Conservation (phyloP, 2,888 invertebrate genomes). For the Callinectes sapidus region DNA sequence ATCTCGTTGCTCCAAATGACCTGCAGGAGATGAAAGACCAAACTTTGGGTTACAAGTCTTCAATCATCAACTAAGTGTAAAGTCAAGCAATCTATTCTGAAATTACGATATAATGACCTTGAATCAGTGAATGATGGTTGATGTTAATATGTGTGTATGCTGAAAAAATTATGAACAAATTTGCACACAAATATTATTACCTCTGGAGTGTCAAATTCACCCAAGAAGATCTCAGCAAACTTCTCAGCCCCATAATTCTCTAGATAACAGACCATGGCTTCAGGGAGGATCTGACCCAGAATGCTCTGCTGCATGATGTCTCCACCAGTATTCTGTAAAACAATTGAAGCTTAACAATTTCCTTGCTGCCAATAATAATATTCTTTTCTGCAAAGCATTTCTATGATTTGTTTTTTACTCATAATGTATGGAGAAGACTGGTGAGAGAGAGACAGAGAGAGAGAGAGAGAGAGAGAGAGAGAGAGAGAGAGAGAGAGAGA, state of each 20-base stretch:
- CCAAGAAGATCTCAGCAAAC: slow-evolving; percentile 97
- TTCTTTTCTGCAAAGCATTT: not conserved
- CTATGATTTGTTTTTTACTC: too few species aligned
- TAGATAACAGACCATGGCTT: slow-evolving; percentile 99
- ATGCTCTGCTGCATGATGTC: slow-evolving; percentile 95
- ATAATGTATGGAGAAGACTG: too few species aligned
- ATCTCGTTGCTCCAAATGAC: slow-evolving; percentile 73
- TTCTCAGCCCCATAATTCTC: slow-evolving; percentile 99
- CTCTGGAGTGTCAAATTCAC: slow-evolving; percentile 99
- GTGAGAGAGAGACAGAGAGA: too few species aligned
- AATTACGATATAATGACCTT: not conserved
- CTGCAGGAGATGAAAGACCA: slow-evolving; percentile 37
- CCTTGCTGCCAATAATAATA: not conserved
- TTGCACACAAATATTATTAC: slow-evolving; percentile 75
- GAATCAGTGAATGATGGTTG: too few species aligned
- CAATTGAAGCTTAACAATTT: not conserved
- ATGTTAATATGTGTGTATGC: too few species aligned
- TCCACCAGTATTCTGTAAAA: slow-evolving; percentile 75
- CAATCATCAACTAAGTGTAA: not conserved
- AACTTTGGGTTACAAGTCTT: not conserved
- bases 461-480: too few species aligned
- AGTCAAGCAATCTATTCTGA: not conserved
- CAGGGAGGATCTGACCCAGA: slow-evolving; percentile 94
- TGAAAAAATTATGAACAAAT: not conserved
- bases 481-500: too few species aligned